Evolutionary conservation across 2,797 vertebrate species (phyloP).

Genomic region (Eptatretus atami): DNA sequence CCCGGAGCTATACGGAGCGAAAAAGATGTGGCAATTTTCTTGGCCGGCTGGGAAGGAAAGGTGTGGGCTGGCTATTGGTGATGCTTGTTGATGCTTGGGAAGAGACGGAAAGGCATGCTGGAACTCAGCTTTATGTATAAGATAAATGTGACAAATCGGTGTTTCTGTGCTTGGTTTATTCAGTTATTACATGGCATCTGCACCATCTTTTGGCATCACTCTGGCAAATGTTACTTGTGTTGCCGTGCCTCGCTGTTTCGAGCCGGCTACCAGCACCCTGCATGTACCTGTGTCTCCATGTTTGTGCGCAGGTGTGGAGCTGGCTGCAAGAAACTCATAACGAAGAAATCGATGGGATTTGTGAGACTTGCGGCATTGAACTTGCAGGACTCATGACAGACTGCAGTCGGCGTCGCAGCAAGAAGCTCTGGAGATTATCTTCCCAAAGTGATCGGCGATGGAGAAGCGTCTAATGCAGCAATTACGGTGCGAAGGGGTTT

Average conservation of each 20-base stretch:
- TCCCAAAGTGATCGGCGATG: constrained; percentile 94
- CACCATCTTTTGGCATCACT: background rate
- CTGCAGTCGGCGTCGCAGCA: constrained; percentile 94
- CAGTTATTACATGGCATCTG: background rate
- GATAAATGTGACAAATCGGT: too few relatives aligned
- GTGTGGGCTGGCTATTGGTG: too few relatives aligned
- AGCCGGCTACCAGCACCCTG: background rate
- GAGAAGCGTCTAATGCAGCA: constrained; percentile 89
- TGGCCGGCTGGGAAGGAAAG: too few relatives aligned
- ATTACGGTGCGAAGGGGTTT: constrained; percentile 45
- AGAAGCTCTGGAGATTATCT: constrained; percentile 64
- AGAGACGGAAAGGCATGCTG: too few relatives aligned
- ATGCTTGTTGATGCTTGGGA: too few relatives aligned
- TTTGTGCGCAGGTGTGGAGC: constrained; percentile 40
- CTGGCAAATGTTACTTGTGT: background rate
- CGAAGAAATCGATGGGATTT: constrained; percentile 71
- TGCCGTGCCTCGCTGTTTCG: too few relatives aligned
- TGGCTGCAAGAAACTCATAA: constrained; percentile 99
- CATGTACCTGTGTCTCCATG: constrained; percentile 8
- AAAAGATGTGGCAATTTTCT: too few relatives aligned
- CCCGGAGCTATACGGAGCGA: too few relatives aligned
- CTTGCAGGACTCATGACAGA: constrained; percentile 86
- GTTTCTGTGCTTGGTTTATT: too few relatives aligned
- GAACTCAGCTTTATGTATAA: too few relatives aligned
- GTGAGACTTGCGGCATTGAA: constrained; percentile 59